Evolutionary conservation across 2,888 invertebrate genomes (phyloP).

Genomic region (Biston betularia): DNA sequence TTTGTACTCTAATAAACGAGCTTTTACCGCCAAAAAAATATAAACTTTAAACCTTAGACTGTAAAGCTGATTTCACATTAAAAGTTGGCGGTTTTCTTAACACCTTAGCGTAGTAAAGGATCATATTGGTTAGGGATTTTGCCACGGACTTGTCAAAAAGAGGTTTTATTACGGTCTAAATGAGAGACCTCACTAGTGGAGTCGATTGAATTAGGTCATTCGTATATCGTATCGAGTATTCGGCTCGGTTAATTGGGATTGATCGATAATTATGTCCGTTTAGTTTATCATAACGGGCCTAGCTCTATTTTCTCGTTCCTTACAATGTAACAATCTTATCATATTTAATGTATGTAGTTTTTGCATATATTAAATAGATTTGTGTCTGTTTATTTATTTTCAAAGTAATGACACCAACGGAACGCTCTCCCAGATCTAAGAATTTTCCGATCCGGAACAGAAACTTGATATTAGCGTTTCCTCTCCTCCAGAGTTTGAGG

Average conservation of each 20-base stretch:
- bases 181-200: conserved; percentile 76
- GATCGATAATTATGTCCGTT: background rate
- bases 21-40: conserved; percentile 41
- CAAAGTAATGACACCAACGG: too few relatives aligned
- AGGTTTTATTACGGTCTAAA: conserved; percentile 84
- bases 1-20: conserved; percentile 83
- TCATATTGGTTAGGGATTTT: conserved; percentile 85
- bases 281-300: background rate
- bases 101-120: conserved; percentile 81
- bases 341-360: too few relatives aligned
- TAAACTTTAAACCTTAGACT: background rate
- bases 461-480: too few relatives aligned
- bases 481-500: too few relatives aligned
- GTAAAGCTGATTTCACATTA: conserved; percentile 50
- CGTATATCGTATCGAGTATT: conserved; percentile 34
- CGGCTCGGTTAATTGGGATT: conserved; percentile 28
- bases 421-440: too few relatives aligned
- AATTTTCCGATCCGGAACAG: too few relatives aligned
- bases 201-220: conserved; percentile 51
- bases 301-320: background rate
- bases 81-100: conserved; percentile 66
- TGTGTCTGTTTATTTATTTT: too few relatives aligned
- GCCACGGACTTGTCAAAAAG: conserved; percentile 87
- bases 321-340: too few relatives aligned
- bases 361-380: too few relatives aligned